phyloP scores from a whole-genome alignment of 2,113 vertebrate species.

The Salvelinus sp. region DNA sequence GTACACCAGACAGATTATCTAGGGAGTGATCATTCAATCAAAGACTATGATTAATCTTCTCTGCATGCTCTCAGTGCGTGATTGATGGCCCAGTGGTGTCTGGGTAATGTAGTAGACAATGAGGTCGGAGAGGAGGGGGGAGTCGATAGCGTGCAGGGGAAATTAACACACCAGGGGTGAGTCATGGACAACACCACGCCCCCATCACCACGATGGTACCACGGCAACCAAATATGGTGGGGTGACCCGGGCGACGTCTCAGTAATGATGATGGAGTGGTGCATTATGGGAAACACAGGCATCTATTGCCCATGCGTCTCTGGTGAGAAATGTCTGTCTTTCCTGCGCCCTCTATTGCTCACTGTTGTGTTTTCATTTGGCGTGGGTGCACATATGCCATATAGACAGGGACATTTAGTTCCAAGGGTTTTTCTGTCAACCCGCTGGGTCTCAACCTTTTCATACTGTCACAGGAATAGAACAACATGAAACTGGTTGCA shows the following conservation, averaged over 20 bases:
- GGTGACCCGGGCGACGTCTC: neutral
- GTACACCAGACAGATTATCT: conserved; percentile 39
- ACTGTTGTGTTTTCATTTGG: conserved; percentile 54
- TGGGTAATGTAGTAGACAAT: conserved; percentile 62
- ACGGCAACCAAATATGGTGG: neutral
- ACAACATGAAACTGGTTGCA: neutral
- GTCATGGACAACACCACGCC: neutral
- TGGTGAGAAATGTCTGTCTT: conserved; percentile 54
- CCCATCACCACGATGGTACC: conserved; percentile 18
- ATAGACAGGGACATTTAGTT: conserved; percentile 49
- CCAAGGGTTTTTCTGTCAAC: neutral
- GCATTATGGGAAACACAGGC: conserved; percentile 30
- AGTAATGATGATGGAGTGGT: conserved; percentile 39
- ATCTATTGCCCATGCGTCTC: neutral
- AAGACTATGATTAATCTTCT: conserved; percentile 53
- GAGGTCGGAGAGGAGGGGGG: neutral
- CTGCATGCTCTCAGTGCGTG: conserved; percentile 43
- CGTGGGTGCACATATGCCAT: conserved; percentile 41
- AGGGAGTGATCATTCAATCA: conserved; percentile 58
- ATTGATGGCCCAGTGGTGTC: conserved; percentile 60
- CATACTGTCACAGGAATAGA: conserved; percentile 21
- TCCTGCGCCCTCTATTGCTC: conserved; percentile 34
- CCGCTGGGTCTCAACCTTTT: conserved; percentile 45
- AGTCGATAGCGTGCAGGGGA: conserved; percentile 17
- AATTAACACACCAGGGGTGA: conserved; percentile 1